A percentile compares a stretch with the other conserved stretches of the same genome.
Conservation (phyloP, 2,113 vertebrate genomes). For the Petromus typicus region DNA sequence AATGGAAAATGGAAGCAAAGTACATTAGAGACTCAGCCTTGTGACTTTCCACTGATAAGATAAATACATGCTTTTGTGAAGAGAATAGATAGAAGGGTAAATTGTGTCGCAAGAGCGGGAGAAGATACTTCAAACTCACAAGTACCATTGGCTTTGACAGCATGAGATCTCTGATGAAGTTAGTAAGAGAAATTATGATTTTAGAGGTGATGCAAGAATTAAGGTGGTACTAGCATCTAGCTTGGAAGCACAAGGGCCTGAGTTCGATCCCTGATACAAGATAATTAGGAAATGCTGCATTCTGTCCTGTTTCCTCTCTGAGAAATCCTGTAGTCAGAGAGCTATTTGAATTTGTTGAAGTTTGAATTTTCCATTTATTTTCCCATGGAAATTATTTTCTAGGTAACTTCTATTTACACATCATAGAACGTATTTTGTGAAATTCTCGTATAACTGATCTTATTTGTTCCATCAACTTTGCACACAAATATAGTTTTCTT, state of each 20-base stretch:
- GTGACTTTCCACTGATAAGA: background rate
- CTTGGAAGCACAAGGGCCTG: too few species aligned
- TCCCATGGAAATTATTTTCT: conserved; percentile 12
- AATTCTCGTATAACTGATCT: background rate
- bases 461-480: background rate
- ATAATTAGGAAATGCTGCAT: background rate
- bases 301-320: background rate
- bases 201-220: background rate
- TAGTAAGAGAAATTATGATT: background rate
- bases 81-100: background rate
- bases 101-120: background rate
- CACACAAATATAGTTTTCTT: background rate
- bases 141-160: background rate
- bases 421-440: conserved; percentile 27
- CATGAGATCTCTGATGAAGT: background rate
- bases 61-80: background rate
- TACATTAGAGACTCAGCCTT: background rate
- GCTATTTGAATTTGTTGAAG: conserved; percentile 49
- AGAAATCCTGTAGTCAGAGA: conserved; percentile 40
- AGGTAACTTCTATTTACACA: conserved; percentile 40
- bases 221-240: too few species aligned
- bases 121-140: background rate
- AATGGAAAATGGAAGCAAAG: conserved; percentile 22
- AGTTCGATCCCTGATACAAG: too few species aligned
- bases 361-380: conserved; percentile 46